Base-by-base conservation (phyloP, 2,797 vertebrate species). In the Taeniopygia guttata region DNA sequence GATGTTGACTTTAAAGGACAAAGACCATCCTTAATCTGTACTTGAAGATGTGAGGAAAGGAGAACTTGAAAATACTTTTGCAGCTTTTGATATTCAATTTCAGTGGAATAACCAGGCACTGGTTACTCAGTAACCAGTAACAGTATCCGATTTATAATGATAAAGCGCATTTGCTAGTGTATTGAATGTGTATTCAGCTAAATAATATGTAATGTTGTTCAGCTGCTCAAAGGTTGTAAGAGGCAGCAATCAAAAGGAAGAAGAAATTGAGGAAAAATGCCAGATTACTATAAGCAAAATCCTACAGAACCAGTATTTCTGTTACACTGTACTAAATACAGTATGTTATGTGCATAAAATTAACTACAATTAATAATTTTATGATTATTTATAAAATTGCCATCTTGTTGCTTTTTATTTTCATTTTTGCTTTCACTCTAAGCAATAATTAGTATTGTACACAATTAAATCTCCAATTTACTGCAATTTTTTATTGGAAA, bases 111-210 rank as follows among this genome's bases (percentile, higher is more conserved):
- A 64, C 49, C 60, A 90, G 68, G n/a, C 84, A 93, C 84, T 59
- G 63, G n/a, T n/a, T n/a, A n/a, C n/a, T n/a, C n/a, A n/a, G n/a
- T n/a, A n/a, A n/a, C n/a, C n/a, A n/a, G n/a, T n/a, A n/a, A n/a
- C n/a, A n/a, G n/a, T n/a, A n/a, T 69, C 58, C 1, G 0, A 38
- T 85, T 90, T 80, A 73, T 81, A 56, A 94, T 95, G 94, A 93
- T 45, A 86, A 90, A 93, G 92, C 87, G 70, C 29, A 81, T 83
- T 91, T 70, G 46, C 58, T 70, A 72, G 43, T n/a, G n/a, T n/a
- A n/a, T n/a, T n/a, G n/a, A 59, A 52, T 60, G 69, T 72, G 66
- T 86, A 95, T 80, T 90, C 91, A 92, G 90, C 91, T 96, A 87
- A 96, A 94, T 63, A 68, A 81, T 70, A 56, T 91, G 12, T 59